Conservation (phyloP, 2,797 vertebrate genomes). For the Rhinichthys osculus region DNA sequence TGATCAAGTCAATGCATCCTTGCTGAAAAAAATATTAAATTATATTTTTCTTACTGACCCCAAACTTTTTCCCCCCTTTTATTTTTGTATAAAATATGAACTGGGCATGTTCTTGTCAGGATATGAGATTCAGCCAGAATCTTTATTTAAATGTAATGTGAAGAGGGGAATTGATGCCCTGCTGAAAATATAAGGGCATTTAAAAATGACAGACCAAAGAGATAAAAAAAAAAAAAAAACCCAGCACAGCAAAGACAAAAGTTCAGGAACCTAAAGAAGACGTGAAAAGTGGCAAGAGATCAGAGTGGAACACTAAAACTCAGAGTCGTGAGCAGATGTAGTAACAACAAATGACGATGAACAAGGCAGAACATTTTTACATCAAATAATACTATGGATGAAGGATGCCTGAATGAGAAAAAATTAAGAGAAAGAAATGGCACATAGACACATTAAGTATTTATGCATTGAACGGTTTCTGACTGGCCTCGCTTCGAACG, state of each 20-base stretch:
- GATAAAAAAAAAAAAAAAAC: too few species aligned
- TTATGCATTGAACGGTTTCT: neutral
- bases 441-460: neutral
- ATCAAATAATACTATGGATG: neutral
- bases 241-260: neutral
- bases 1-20: neutral
- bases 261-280: neutral
- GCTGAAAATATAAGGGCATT: neutral
- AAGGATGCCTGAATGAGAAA: neutral
- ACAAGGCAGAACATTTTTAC: neutral
- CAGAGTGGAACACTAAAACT: neutral
- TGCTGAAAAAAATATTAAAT: neutral
- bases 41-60: neutral
- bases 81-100: neutral
- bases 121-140: neutral
- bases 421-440: neutral
- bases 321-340: neutral
- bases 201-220: conserved; percentile 5
- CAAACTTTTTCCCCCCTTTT: neutral
- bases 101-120: neutral
- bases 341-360: neutral
- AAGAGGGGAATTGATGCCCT: neutral
- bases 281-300: neutral
- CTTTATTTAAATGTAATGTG: neutral
- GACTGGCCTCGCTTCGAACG: neutral